phyloP scores from a whole-genome alignment of 1,140 invertebrate species.

The Phymastichus coffea region DNA sequence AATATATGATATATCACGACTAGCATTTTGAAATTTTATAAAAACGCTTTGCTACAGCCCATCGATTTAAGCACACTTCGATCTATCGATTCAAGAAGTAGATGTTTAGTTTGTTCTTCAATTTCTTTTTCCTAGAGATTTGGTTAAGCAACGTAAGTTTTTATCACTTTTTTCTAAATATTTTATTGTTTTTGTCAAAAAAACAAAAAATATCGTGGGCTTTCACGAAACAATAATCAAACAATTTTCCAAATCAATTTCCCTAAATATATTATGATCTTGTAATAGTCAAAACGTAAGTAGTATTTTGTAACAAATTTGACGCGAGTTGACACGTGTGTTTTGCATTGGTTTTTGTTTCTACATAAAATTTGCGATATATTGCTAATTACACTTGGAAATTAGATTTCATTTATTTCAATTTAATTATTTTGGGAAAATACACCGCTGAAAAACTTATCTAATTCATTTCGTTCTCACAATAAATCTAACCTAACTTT shows the following conservation, averaged over 20 bases:
- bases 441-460: not conserved
- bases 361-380: not conserved
- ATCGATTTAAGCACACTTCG: no score
- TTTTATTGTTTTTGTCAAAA: not conserved
- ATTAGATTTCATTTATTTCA: not conserved
- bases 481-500: slow-evolving; percentile 12
- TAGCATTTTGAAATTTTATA: no score
- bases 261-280: not conserved
- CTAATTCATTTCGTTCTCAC: not conserved
- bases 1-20: no score
- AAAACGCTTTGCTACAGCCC: no score
- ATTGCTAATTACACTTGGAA: not conserved
- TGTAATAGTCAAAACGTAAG: no score
- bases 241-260: not conserved
- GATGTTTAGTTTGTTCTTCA: no score
- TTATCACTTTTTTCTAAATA: not conserved
- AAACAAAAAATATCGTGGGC: not conserved
- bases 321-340: slow-evolving; percentile 5
- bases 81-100: no score
- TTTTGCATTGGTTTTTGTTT: not conserved
- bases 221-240: no score
- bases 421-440: not conserved
- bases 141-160: slow-evolving; percentile 18
- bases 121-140: slow-evolving; percentile 16
- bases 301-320: slow-evolving; percentile 1